A percentile compares a stretch with the other conserved stretches of the same genome.
These are phyloP conservation scores for Ariopsis seemanni DNA, from an alignment of 2,113 vertebrate species.

Conservation along the genomic window DNA sequence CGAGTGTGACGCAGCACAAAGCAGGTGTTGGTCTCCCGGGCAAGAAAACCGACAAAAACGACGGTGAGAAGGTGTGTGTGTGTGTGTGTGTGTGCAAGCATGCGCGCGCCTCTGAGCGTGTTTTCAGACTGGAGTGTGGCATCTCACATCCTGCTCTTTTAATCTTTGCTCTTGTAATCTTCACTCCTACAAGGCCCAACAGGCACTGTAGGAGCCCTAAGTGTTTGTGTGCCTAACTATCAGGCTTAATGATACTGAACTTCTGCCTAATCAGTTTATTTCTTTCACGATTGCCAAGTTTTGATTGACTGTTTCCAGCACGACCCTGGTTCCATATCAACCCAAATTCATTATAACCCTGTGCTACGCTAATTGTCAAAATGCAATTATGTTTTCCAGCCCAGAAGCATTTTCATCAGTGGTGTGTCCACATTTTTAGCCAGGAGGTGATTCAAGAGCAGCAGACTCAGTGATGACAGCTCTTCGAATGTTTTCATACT, in stretches of 20 bases:
- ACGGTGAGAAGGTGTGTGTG: neutral
- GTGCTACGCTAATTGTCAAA: neutral
- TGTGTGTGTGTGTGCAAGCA: neutral
- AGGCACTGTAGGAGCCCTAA: neutral
- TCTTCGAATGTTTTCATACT: neutral
- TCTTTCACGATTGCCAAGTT: neutral
- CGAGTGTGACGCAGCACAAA: conserved; percentile 21
- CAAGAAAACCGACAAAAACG: neutral
- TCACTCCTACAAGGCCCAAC: neutral
- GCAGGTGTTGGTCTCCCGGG: conserved; percentile 22
- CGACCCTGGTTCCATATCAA: neutral
- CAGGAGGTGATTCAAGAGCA: neutral
- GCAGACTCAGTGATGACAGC: neutral
- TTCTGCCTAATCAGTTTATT: conserved; percentile 16
- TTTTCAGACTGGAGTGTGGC: neutral
- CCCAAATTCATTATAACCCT: conserved; percentile 7
- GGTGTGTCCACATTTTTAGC: neutral
- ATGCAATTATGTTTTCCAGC: neutral
- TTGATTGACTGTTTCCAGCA: conserved; percentile 9
- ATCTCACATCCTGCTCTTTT: conserved; percentile 6
- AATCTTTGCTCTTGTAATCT: neutral
- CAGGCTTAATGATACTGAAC: conserved; percentile 29
- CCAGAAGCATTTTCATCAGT: conserved; percentile 19
- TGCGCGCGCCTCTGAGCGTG: neutral
- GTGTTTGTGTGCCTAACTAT: neutral